Conservation (phyloP, 2,888 invertebrate species). For the Cremastobaeus sp. region DNA sequence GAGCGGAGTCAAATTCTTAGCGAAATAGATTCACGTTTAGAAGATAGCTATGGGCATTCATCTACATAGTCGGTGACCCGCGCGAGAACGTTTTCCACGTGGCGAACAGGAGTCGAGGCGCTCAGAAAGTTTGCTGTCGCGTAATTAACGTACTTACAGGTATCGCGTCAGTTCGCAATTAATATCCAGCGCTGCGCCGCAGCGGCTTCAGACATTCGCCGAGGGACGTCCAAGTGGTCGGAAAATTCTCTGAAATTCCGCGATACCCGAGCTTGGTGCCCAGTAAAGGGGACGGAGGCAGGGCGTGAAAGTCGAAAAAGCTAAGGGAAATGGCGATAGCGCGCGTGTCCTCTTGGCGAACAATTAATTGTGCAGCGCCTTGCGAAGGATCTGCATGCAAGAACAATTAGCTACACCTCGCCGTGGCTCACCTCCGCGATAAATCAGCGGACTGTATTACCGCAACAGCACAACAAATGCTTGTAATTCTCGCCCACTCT, state of each 20-base stretch:
- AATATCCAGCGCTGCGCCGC: slow-evolving; percentile 44
- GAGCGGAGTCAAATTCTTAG: slow-evolving; percentile 56
- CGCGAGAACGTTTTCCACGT: slow-evolving; percentile 46
- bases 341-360: slow-evolving; percentile 60
- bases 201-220: too few relatives aligned
- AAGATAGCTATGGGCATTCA: slow-evolving; percentile 41
- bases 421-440: slow-evolving; percentile 73
- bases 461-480: slow-evolving; percentile 73
- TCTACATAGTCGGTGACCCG: slow-evolving; percentile 35
- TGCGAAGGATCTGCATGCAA: slow-evolving; percentile 72
- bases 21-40: slow-evolving; percentile 47
- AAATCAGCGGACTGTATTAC: slow-evolving; percentile 74
- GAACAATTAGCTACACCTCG: slow-evolving; percentile 76
- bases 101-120: slow-evolving; percentile 31
- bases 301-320: slow-evolving; percentile 24
- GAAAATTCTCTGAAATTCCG: too few relatives aligned
- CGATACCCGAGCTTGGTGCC: too few relatives aligned
- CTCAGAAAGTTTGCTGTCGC: slow-evolving; percentile 25
- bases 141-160: slow-evolving; percentile 45
- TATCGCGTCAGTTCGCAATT: slow-evolving; percentile 30
- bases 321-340: slow-evolving; percentile 14
- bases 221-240: too few relatives aligned
- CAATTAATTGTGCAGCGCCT: slow-evolving; percentile 72
- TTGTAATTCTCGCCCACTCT: slow-evolving; percentile 76
- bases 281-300: too few relatives aligned